These are phyloP conservation scores for Cynopterus sphinx DNA, from an alignment of 2,797 vertebrate genomes.

Conservation along the genomic window DNA sequence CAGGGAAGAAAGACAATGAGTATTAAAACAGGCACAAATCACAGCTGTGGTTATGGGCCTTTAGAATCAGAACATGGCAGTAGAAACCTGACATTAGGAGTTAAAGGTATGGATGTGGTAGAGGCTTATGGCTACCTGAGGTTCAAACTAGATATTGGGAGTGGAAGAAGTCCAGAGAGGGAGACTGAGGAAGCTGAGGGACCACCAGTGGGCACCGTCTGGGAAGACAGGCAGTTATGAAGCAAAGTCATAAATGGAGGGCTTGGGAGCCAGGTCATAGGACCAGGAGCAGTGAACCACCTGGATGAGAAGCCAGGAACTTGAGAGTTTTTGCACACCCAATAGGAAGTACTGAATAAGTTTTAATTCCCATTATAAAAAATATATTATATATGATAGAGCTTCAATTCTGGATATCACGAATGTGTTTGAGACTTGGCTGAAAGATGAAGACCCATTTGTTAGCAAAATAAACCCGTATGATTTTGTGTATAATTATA, in stretches of 20 bases:
- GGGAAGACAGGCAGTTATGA: neutral
- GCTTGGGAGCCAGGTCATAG: neutral
- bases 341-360: neutral
- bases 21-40: neutral
- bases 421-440: neutral
- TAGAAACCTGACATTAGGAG: neutral
- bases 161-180: neutral
- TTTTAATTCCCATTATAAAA: neutral
- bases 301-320: neutral
- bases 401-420: neutral
- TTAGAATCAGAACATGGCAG: neutral
- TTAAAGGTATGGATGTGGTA: neutral
- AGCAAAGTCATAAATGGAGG: neutral
- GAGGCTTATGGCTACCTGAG: neutral
- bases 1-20: neutral
- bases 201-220: neutral
- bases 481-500: neutral
- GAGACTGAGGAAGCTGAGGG: neutral
- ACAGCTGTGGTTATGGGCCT: accelerated
- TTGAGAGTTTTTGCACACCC: neutral
- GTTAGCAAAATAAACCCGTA: neutral
- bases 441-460: neutral
- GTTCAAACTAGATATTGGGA: neutral
- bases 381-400: neutral
- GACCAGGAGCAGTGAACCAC: neutral